Base-by-base conservation (phyloP, 2,113 vertebrate species). In the Cephalopholis sonnerati region DNA sequence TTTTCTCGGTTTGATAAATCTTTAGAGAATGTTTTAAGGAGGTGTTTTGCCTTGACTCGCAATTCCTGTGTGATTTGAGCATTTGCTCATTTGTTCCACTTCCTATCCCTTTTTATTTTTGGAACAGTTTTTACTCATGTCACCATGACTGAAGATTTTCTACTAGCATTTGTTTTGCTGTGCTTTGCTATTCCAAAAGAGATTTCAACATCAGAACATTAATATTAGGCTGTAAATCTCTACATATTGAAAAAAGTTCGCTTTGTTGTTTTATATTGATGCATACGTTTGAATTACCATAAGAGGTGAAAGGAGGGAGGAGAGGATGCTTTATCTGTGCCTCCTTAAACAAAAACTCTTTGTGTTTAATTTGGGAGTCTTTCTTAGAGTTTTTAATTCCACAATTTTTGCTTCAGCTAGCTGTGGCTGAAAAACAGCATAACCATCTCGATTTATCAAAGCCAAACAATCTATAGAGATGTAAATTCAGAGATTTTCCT, bases 1-100 rank as follows among this genome's bases (percentile, higher is more conserved):
- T 61, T 46, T 74, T 74, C 22, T 58, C 69, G 12, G 27, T 10
- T 18, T 27, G 20, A 39, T 55, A 63, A 64, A 20, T 50, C 74
- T 78, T 48, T 9, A 24, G 53, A 69, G 74, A 57, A 68, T 74
- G 69, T 57, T 69, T 73, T 69, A 25, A 44, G 48, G 29, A 51
- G 59, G 27, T 54, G 22, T 83, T 75, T 82, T 71, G 3, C 39
- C 18, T 74, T 57, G 50, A 57, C n/a, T 63, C 41, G 5, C 10
- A 68, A 46, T 62, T 83, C 61, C 53, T 51, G 15, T 20, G 54
- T 41, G 61, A 68, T 77, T 67, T 68, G 41, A 36, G 25, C n/a
- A 36, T 50, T 61, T 69, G 41, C 53, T 50, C n/a, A 20, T 72
- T 68, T 71, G 9, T 44, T 71, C 50, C 24, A 25, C 12, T 59